Evolutionary conservation across 2,888 invertebrate genomes (phyloP), one percentile per base, ranked within the genome.

Genomic region (Phytoseiulus persimilis): DNA sequence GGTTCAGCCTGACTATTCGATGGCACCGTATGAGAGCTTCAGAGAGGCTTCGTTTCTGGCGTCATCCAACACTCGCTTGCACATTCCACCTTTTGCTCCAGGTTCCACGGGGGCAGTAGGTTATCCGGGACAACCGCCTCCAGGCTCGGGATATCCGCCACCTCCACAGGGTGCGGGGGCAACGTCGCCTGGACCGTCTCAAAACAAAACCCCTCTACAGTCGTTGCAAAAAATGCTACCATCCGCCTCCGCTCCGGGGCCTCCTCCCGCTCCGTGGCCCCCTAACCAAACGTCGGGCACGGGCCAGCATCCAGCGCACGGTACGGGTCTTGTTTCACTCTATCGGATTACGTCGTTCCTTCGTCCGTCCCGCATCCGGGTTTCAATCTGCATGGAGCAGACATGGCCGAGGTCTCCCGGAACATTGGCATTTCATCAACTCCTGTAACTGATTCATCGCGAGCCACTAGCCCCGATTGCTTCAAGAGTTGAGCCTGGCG

Each of bases 171-270:
- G 65, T 65, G 65, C 65, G 23, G 65, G 65, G 65, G 65, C 65
- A 23, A 65, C 65, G 2, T 65, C 65, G 65, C 65, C 65, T 65
- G 65, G 65, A 65, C 65, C 65, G 65, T 65, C 65, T 28, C 65
- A 65, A 28, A 65, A 65, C 65, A 65, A 65, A 65, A 65, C 91
- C 90, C 92, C 92, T 5, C 89, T 92, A 45, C 91, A 92, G 90
- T 92, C 91, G 39, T 89, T 92, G 39, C 92, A 92, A 87, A 92
- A 92, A 83, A 92, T 92, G 91, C 91, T 92, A n/a, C 90, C 91
- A 90, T 90, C 91, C 65, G 91, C 91, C 89, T 90, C 91, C 11
- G 90, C 90, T 31, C 83, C 83, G 32, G n/a, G 83, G 14, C 83
- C 89, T 23, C 33, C 45, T n/a, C 83, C 90, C 2, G 32, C 33